Evolutionary conservation across 2,888 invertebrate genomes (phyloP), one percentile per base, ranked within the genome.

Genomic region (Apamea monoglypha): DNA sequence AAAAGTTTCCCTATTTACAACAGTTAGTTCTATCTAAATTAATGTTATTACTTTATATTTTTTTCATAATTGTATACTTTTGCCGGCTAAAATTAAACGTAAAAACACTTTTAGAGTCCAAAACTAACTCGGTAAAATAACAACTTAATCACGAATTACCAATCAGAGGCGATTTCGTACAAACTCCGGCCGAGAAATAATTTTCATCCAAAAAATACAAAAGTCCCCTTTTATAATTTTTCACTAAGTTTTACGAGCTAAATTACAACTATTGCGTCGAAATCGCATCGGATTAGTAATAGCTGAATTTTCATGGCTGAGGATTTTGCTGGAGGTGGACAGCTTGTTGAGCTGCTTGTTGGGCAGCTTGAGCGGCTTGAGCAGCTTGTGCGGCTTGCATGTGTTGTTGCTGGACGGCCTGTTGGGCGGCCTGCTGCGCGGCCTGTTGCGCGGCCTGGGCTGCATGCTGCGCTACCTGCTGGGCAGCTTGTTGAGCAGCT

Each of bases 271-370:
- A 87, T 89, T 89, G 87, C 83, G 91, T 91, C 87, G 95, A 96
- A 96, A 97, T 96, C 96, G 96, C 95, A 89, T 97, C 96, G 94
- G 96, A 96, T 98, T 98, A 98, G 98, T 98, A 98, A 97, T 98
- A 98, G 97, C 97, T 98, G 97, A 98, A 98, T 96, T 98, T 98
- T 98, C 98, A 98, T 97, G 98, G 97, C 92, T 97, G 97, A 91
- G 97, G 96, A 91, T 97, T 97, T 90, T 97, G 94, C 93, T 97
- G 96, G 78, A 97, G 94, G 90, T 97, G 95, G 89, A 97, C 97
- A 89, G 97, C 97, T 92, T 96, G 96, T 78, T 95, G 94, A 1
- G 96, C 96, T 7, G 97, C 96, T 86, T 96, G 96, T 66, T 96
- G 96, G 50, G 96, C 96, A 10, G 93, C 93, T 76, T 95, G 94